A percentile compares a stretch with the other conserved stretches of the same genome.
These are phyloP conservation scores for Corythornis leucogaster DNA, from an alignment of 2,797 vertebrate species.

Conservation along the genomic window DNA sequence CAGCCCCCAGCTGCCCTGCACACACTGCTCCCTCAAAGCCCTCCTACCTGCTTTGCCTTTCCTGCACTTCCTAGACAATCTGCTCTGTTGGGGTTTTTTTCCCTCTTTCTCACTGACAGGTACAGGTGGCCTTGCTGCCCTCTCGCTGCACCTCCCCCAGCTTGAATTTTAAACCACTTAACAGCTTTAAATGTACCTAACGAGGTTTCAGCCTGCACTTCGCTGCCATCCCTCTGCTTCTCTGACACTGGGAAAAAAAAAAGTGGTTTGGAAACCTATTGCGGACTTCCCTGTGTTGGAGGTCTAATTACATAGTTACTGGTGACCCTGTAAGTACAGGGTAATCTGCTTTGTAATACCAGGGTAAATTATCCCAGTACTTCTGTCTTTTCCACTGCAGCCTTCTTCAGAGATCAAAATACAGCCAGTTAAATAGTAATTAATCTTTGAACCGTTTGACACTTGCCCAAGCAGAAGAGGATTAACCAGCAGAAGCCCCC, in stretches of 20 bases:
- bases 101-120: background rate
- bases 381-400: constrained; percentile 36
- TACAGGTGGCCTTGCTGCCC: constrained; percentile 9
- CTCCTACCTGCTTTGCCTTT: background rate
- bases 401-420: constrained; percentile 14
- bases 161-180: constrained; percentile 43
- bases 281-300: background rate
- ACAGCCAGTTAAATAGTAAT: background rate
- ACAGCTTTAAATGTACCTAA: constrained; percentile 40
- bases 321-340: constrained; percentile 33
- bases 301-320: constrained; percentile 32
- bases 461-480: background rate
- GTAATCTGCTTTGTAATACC: background rate
- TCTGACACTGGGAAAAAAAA: background rate
- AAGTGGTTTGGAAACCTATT: background rate
- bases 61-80: background rate
- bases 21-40: rapidly evolving
- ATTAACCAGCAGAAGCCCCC: background rate
- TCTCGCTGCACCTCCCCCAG: background rate
- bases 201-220: constrained; percentile 10
- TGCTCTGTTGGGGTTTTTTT: too few relatives aligned
- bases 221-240: constrained; percentile 27
- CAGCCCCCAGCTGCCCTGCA: background rate
- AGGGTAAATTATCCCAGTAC: constrained; percentile 30
- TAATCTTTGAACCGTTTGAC: constrained; percentile 50